Evolutionary conservation across 2,113 vertebrate species (phyloP).

Genomic region (Nesogale talazaci): DNA sequence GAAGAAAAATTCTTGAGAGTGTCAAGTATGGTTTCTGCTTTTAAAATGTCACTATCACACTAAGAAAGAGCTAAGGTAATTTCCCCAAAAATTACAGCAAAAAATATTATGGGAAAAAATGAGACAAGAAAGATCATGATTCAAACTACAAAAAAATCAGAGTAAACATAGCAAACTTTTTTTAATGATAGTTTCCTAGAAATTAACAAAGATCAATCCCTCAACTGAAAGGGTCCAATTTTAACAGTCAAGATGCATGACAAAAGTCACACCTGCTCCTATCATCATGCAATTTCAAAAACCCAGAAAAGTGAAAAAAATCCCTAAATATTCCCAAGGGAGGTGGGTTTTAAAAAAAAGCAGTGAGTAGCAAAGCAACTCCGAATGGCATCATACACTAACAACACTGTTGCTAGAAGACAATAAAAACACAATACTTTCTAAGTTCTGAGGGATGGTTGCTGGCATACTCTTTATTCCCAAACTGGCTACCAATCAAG

Average conservation of each 20-base stretch:
- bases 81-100: neutral
- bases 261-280: neutral
- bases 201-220: neutral
- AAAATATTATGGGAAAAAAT: neutral
- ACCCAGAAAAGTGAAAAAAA: constrained; percentile 9
- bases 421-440: neutral
- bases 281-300: constrained; percentile 9
- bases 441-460: neutral
- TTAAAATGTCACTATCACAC: neutral
- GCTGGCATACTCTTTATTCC: no score
- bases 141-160: neutral
- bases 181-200: neutral
- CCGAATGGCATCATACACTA: neutral
- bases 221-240: neutral
- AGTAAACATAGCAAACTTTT: constrained; percentile 6
- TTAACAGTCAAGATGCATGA: neutral
- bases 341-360: neutral
- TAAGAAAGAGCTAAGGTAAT: neutral
- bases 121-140: neutral
- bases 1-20: constrained; percentile 4
- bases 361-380: neutral
- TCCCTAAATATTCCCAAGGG: neutral
- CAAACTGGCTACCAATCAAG: neutral
- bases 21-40: constrained; percentile 28
- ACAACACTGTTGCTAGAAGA: neutral